A percentile compares a stretch with the other conserved stretches of the same genome.
Conservation (phyloP, 2,797 vertebrate species). For the Enteromius afrohamiltoni region DNA sequence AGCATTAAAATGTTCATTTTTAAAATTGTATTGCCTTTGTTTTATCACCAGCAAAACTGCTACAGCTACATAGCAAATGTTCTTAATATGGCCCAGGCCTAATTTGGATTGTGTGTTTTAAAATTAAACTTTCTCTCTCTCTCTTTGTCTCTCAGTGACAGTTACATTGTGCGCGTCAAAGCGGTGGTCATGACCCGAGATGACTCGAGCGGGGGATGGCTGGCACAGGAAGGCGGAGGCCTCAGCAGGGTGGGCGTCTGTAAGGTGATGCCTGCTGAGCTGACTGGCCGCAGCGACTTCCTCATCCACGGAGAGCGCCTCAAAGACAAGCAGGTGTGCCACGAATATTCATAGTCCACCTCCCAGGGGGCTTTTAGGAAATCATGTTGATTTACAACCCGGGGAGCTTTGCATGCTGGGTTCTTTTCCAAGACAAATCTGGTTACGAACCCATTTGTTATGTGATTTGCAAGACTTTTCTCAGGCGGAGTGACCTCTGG, state of each 20-base stretch:
- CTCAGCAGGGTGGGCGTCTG: conserved; percentile 96
- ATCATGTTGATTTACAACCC: conserved; percentile 20
- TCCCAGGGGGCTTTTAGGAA: neutral
- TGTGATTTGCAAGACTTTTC: conserved; percentile 30
- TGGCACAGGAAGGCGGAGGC: conserved; percentile 96
- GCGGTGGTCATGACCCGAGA: conserved; percentile 99
- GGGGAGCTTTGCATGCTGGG: conserved; percentile 22
- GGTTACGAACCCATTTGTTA: conserved; percentile 33
- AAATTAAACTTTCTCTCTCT: conserved; percentile 41
- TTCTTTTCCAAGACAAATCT: conserved; percentile 25
- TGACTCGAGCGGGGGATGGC: conserved; percentile 98
- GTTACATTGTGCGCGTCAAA: conserved; percentile 99
- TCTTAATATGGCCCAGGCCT: neutral
- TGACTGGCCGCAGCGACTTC: conserved; percentile 86
- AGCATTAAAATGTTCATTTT: neutral
- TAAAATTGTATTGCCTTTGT: neutral
- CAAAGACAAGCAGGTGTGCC: conserved; percentile 93
- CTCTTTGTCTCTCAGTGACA: conserved; percentile 86
- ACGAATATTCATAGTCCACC: neutral
- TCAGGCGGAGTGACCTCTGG: conserved; percentile 9
- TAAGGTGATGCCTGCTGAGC: conserved; percentile 88
- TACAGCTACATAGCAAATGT: neutral
- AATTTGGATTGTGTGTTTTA: conserved; percentile 22
- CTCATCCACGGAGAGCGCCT: conserved; percentile 97
- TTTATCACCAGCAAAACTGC: neutral